Base-by-base conservation (phyloP, 2,797 vertebrate genomes). In the Eidolon dupreanum region DNA sequence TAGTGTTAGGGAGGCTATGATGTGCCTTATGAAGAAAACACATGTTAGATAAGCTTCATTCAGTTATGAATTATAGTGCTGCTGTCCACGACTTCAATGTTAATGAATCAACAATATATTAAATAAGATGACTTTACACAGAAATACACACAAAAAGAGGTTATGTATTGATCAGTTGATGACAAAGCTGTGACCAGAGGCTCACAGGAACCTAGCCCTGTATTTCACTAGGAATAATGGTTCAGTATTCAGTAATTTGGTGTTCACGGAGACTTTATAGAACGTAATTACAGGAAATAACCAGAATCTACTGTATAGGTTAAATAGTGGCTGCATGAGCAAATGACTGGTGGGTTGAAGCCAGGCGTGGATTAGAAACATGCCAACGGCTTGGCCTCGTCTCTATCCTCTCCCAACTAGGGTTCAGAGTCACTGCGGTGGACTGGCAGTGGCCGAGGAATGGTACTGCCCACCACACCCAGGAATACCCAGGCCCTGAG, bases 381-480 rank as follows among this genome's bases (percentile, higher is more conserved):
- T 55, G 26, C 55, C 10, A 1, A 61, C 20, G 43, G 11, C n/a
- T 15, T 36, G 5, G 9, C 31, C 75, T 93, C 57, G 28, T 55
- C 84, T 82, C 17, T 78, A 31, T 88, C 63, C 53, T 86, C 82
- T 75, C 16, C 87, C 66, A 68, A 4, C 38, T 33, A 98, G 98
- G 96, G n/a, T 38, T 96, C 84, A 96, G 93, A 93, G 83, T 98
- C 74, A 96, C 59, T 2, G 51, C 90, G 36, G 97, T 97, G 79
- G 97, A 98, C 97, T 99, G 98, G 98, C 98, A 98, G 94, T 96
- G 71, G 0, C 77, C 92, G 0, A 74, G 46, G 33, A 99, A 99
- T 0, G 95, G 97, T 1, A 3, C 92, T 0, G 93, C 97, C 4
- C 98, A 99, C 93, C 98, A 95, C 55, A 99, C 98, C 0, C 95